phyloP scores from a whole-genome alignment of 2,113 vertebrate genomes.

The Sylvia atricapilla region DNA sequence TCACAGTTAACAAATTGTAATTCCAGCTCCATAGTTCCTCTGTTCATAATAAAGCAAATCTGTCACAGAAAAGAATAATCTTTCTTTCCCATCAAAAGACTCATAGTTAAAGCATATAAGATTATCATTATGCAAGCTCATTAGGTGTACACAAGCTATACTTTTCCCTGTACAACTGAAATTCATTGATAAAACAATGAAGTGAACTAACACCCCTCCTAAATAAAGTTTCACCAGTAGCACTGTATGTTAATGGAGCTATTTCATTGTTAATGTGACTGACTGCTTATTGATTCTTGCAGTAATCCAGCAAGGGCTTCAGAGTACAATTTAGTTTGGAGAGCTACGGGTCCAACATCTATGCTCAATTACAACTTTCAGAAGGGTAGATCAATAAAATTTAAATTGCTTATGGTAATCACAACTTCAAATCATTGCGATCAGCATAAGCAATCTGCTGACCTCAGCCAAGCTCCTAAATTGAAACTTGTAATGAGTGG shows the following conservation, averaged over 20 bases:
- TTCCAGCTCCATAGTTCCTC: constrained; percentile 61
- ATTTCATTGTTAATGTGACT: constrained; percentile 90
- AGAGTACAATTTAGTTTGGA: constrained; percentile 81
- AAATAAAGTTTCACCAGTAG: constrained; percentile 83
- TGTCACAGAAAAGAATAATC: constrained; percentile 40
- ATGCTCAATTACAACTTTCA: constrained; percentile 92
- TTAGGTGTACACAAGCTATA: constrained; percentile 75
- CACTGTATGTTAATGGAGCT: constrained; percentile 88
- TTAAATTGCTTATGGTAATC: constrained; percentile 99
- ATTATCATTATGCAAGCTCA: constrained; percentile 70
- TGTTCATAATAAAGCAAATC: constrained; percentile 69
- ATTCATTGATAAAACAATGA: constrained; percentile 83
- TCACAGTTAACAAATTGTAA: constrained; percentile 44
- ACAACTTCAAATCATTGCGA: constrained; percentile 89
- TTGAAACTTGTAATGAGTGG: constrained; percentile 85
- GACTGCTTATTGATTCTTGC: constrained; percentile 85
- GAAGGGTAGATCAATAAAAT: constrained; percentile 96
- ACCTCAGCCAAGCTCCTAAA: constrained; percentile 83
- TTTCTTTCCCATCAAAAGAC: constrained; percentile 42
- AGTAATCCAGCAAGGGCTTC: constrained; percentile 79
- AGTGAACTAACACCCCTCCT: constrained; percentile 79
- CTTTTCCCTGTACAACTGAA: constrained; percentile 70
- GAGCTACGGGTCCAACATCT: constrained; percentile 76
- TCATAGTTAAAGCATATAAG: constrained; percentile 50
- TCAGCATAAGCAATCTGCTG: constrained; percentile 95